Base-by-base conservation (phyloP, 1,140 invertebrate genomes). In the Drosophila repletoides region DNA sequence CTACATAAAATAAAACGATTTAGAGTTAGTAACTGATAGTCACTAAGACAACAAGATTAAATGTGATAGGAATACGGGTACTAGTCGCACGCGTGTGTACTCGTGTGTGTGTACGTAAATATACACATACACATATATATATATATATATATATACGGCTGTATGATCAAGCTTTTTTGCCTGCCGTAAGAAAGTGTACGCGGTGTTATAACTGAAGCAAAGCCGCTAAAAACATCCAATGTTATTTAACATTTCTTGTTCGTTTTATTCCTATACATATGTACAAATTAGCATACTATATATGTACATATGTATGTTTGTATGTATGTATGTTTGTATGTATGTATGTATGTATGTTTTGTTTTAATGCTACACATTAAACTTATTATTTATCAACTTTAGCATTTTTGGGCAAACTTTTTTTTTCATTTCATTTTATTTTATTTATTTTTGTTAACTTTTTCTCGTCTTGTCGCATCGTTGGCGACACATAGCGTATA, bases 1-100 rank as follows among this genome's bases (percentile, higher is more conserved):
- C 9, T 53, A 10, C 41, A 46, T 60, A 40, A 49, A 51, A 65
- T 46, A 58, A 64, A 65, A 41, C 52, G 21, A 49, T 41, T 65
- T 33, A 38, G 19, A 33, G 45, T 52, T 67, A 43, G 56, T 38
- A 63, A 53, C 38, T 34, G 24, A 19, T 12, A 24, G 10, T 19
- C 1, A 24, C 0, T 22, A 46, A 31, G 2, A 36, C 6, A n/a
- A 40, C 19, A n/a, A 41, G 43, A 48, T 31, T 17, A 65, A 45
- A 36, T 53, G 9, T 45, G 55, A 38, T 51, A 55, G 12, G 12
- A 14, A 58, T 31, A 19, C 14, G 14, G 29, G 26, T 46, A 24
- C 41, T 26, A 51, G 33, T n/a, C n/a, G n/a, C 17, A 24, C 24
- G 6, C 5, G 41, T 14, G 26, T 9, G 12, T 55, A 15, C 29